Conservation (phyloP, 2,113 vertebrate genomes). For the Herpailurus yagouaroundi region DNA sequence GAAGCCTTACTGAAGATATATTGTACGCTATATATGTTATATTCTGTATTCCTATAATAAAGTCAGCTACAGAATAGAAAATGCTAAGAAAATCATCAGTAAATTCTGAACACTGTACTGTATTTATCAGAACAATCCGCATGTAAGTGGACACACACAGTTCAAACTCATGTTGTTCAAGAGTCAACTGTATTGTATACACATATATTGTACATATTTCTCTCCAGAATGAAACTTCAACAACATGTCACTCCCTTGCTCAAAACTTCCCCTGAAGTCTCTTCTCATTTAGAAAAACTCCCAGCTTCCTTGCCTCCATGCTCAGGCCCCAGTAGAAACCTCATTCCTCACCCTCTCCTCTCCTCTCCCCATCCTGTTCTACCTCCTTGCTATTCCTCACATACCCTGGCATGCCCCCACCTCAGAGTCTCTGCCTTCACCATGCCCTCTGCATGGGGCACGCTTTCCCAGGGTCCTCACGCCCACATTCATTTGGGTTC, state of each 20-base stretch:
- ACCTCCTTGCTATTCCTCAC: neutral
- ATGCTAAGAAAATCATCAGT: neutral
- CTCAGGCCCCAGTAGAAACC: neutral
- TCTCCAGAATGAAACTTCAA: neutral
- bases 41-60: neutral
- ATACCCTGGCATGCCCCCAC: accelerated
- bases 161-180: neutral
- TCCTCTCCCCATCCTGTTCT: neutral
- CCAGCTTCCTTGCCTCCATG: neutral
- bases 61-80: neutral
- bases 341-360: too few relatives aligned
- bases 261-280: neutral
- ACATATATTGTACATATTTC: neutral
- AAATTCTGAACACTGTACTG: neutral
- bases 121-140: neutral
- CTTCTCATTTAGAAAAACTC: neutral
- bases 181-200: neutral
- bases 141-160: neutral
- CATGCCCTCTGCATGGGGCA: neutral
- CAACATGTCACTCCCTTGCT: neutral
- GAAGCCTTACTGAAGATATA: neutral
- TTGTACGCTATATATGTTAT: neutral
- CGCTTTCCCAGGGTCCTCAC: neutral
- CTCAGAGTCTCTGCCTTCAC: neutral
- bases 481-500: neutral